Conservation (phyloP, 1,140 invertebrate species). For the Lasioglossum albipes region DNA sequence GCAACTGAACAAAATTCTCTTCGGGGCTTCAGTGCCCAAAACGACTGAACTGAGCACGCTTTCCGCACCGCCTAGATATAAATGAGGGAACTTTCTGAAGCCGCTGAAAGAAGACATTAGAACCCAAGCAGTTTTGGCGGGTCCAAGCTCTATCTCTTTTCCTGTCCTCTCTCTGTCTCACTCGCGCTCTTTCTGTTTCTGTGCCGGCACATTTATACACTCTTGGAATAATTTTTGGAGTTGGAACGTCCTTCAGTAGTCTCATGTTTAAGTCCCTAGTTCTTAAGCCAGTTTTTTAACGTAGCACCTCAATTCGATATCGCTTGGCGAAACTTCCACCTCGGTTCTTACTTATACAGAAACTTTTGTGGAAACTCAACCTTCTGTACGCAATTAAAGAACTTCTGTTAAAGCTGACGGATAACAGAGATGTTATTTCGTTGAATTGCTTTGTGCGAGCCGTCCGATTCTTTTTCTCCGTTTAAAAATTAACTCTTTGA, state of each 20-base stretch:
- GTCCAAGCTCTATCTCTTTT: constrained; percentile 1
- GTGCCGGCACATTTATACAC: constrained; percentile 16
- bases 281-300: constrained; percentile 12
- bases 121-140: constrained; percentile 28
- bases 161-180: too few relatives aligned
- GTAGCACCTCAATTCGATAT: constrained; percentile 7
- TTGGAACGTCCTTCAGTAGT: constrained; percentile 28
- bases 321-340: background rate
- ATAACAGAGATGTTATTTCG: background rate
- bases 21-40: constrained; percentile 41
- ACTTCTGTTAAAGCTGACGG: background rate
- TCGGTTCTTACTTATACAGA: background rate
- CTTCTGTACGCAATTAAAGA: background rate
- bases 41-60: constrained; percentile 56
- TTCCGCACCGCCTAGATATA: constrained; percentile 59
- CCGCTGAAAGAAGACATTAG: constrained; percentile 53
- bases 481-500: too few relatives aligned
- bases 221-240: constrained; percentile 45
- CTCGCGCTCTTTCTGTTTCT: background rate
- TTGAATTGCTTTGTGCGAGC: too few relatives aligned
- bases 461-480: too few relatives aligned
- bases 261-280: constrained; percentile 44
- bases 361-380: constrained; percentile 11
- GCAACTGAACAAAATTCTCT: constrained; percentile 49
- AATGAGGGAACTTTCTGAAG: constrained; percentile 63